Evolutionary conservation across 2,888 invertebrate species (phyloP).

Genomic region (Rotaria sp.): DNA sequence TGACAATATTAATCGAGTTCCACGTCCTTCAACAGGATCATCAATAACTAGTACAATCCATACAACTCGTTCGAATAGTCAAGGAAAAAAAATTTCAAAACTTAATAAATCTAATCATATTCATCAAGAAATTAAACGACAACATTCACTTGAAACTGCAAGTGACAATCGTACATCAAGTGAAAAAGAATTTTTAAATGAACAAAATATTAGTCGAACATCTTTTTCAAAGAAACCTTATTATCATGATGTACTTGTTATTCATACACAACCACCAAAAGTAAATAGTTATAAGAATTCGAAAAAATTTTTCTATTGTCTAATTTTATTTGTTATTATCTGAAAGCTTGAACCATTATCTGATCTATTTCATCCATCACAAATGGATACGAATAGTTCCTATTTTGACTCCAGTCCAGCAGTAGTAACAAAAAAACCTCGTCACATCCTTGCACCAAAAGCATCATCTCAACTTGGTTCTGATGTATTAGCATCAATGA

Average conservation of each 20-base stretch:
- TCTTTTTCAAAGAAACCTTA: background rate
- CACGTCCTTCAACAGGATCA: background rate
- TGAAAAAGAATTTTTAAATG: background rate
- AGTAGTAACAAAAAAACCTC: background rate
- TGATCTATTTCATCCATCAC: background rate
- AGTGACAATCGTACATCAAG: no score
- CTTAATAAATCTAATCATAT: background rate
- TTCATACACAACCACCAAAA: background rate
- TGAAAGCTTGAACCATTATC: background rate
- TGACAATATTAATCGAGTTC: background rate
- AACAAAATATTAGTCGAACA: background rate
- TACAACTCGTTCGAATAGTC: background rate
- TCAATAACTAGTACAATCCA: no score
- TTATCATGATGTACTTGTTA: constrained; percentile 1
- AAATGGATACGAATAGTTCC: no score
- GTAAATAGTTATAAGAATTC: background rate
- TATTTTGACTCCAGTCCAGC: background rate
- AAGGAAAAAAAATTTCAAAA: background rate
- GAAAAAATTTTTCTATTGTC: no score
- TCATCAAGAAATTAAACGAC: background rate
- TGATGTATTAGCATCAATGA: background rate
- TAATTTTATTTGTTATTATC: background rate
- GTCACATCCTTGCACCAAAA: background rate
- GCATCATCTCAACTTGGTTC: background rate
- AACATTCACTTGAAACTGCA: background rate